phyloP scores from a whole-genome alignment of 2,797 vertebrate species.

The Siniperca obscura region DNA sequence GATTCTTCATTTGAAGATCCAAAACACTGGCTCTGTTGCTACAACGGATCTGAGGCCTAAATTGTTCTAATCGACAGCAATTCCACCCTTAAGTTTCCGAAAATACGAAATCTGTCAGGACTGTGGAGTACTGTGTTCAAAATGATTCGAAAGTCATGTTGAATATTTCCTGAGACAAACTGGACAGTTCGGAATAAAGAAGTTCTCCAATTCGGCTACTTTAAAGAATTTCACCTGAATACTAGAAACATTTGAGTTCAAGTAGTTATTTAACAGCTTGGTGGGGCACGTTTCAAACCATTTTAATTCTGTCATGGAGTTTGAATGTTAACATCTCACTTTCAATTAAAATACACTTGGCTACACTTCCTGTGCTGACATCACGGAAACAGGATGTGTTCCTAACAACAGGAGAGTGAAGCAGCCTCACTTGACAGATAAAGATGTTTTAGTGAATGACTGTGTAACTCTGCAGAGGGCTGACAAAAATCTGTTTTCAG shows the following conservation, averaged over 20 bases:
- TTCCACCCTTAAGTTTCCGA: not conserved
- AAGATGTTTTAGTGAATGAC: not conserved
- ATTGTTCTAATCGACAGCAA: not conserved
- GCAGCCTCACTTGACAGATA: not conserved
- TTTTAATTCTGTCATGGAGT: too few species aligned
- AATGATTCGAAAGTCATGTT: not conserved
- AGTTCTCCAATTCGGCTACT: not conserved
- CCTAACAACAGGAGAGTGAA: not conserved
- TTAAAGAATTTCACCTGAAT: not conserved
- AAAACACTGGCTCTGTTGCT: not conserved
- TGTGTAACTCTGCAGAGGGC: not conserved
- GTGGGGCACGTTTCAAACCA: not conserved
- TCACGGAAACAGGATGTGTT: constrained; percentile 43
- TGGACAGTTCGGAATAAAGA: too few species aligned
- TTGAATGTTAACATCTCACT: too few species aligned
- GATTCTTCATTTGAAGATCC: not conserved
- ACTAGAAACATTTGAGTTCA: not conserved
- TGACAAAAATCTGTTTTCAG: not conserved
- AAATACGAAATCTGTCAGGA: not conserved
- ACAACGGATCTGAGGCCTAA: not conserved
- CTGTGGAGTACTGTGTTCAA: not conserved
- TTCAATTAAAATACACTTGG: not conserved
- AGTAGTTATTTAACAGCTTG: not conserved
- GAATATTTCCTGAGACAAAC: not conserved
- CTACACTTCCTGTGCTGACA: constrained; percentile 42